A percentile compares a stretch with the other conserved stretches of the same genome.
Evolutionary conservation across 92 coral and sea anemone species (phyloP).

Genomic region (Zoanthus solanderi): DNA sequence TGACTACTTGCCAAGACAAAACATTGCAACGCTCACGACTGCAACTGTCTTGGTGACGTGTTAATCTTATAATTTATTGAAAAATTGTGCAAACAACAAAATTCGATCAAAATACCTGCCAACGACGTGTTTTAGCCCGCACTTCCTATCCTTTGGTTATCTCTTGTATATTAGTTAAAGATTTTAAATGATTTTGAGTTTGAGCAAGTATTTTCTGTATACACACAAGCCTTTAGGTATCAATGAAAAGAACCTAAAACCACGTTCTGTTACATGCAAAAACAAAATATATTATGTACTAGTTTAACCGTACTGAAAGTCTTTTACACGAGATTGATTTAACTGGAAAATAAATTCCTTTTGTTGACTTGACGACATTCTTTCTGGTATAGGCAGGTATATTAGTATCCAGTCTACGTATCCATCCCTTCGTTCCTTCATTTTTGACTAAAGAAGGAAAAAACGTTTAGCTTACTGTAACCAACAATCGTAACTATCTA

Average conservation of each 20-base stretch:
- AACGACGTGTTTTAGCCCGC: no score
- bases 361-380: background rate
- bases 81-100: no score
- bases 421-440: slow-evolving; percentile 53
- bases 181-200: background rate
- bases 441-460: slow-evolving; percentile 36
- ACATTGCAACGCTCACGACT: no score
- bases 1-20: no score
- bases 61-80: no score
- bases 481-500: slow-evolving; percentile 52
- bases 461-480: slow-evolving; percentile 51
- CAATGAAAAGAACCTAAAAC: background rate
- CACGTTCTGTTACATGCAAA: background rate
- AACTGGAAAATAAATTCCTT: background rate
- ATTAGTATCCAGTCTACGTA: slow-evolving; percentile 45
- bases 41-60: no score
- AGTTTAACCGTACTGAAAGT: background rate
- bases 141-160: background rate
- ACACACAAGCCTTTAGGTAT: background rate
- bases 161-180: background rate
- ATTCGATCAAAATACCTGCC: no score
- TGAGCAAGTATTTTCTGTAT: background rate
- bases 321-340: slow-evolving; percentile 11
- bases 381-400: slow-evolving; percentile 47
- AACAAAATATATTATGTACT: background rate